Percentiles rank a stretch among this genome's conserved stretches.
These are phyloP conservation scores for Tethya wilhelma DNA, from an alignment of 37 sponge, comb jelly and placozoan species.

Conservation along the genomic window DNA sequence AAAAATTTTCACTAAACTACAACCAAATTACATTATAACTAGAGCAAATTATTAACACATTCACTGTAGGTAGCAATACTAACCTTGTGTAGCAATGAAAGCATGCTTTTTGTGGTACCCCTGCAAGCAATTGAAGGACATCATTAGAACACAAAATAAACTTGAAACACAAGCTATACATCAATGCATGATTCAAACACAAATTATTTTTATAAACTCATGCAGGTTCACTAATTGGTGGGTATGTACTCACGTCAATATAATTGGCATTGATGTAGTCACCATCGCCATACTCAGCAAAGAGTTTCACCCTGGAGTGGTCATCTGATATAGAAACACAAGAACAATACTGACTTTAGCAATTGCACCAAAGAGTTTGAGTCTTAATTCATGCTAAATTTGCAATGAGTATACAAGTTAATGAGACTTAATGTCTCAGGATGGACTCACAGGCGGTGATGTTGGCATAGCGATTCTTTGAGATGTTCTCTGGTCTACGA, in stretches of 20 bases:
- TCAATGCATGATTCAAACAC: background rate
- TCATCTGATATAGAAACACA: conserved; percentile 87
- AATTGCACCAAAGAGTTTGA: background rate
- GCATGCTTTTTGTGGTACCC: conserved; percentile 56
- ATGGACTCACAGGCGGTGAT: conserved; percentile 64
- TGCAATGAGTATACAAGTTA: conserved; percentile 45
- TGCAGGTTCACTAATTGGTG: background rate
- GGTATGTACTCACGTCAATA: conserved; percentile 74
- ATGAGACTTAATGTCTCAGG: too few relatives aligned
- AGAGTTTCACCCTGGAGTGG: conserved; percentile 86
- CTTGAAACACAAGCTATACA: background rate
- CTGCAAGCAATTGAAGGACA: conserved; percentile 25
- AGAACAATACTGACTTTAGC: background rate
- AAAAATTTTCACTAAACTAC: background rate
- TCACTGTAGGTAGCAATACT: background rate
- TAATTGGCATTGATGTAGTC: conserved; percentile 95
- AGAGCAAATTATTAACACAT: background rate
- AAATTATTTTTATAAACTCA: background rate
- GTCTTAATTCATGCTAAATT: background rate
- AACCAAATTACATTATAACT: background rate
- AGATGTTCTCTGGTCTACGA: conserved; percentile 49
- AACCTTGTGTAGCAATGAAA: conserved; percentile 77
- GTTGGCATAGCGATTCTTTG: conserved; percentile 90
- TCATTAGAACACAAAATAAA: background rate
- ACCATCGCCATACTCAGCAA: conserved; percentile 63